Conservation (phyloP, 2,888 invertebrate genomes). For the Choristoneura rosaceana region DNA sequence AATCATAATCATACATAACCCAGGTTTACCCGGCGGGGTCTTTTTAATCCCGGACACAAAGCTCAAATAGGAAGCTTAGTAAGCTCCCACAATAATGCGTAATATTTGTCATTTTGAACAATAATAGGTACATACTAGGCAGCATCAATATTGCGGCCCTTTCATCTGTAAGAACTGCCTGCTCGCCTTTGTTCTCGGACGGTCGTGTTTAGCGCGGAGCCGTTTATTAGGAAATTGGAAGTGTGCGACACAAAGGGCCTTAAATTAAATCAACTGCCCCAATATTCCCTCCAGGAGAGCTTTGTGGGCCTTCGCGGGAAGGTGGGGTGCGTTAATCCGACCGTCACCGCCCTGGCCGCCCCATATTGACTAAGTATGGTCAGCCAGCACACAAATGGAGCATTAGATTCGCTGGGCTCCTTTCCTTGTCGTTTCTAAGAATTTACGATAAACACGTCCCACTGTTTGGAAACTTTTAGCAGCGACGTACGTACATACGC, state of each 20-base stretch:
- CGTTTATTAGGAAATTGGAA: slow-evolving; percentile 77
- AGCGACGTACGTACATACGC: slow-evolving; percentile 31
- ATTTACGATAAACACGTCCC: slow-evolving; percentile 39
- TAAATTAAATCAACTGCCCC: slow-evolving; percentile 78
- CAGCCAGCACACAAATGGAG: slow-evolving; percentile 51
- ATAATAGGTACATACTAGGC: slow-evolving; percentile 61
- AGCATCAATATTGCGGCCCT: slow-evolving; percentile 65
- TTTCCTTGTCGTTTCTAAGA: slow-evolving; percentile 39
- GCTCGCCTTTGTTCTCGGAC: slow-evolving; percentile 67
- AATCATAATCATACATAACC: slow-evolving; percentile 44
- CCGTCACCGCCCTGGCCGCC: slow-evolving; percentile 48
- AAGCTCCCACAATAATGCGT: slow-evolving; percentile 46
- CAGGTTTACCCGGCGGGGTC: slow-evolving; percentile 47
- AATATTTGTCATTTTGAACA: slow-evolving; percentile 66
- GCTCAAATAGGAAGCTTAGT: slow-evolving; percentile 51
- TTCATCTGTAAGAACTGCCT: slow-evolving; percentile 59
- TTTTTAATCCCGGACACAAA: slow-evolving; percentile 51
- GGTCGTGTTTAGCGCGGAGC: slow-evolving; percentile 62
- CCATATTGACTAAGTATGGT: slow-evolving; percentile 55
- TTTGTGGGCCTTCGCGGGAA: slow-evolving; percentile 58
- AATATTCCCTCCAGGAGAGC: slow-evolving; percentile 70
- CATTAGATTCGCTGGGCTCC: slow-evolving; percentile 43
- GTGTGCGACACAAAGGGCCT: slow-evolving; percentile 76
- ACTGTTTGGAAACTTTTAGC: slow-evolving; percentile 44
- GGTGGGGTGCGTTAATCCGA: slow-evolving; percentile 50